Conservation (phyloP, 2,113 vertebrate genomes). For the Rutilus rutilus region DNA sequence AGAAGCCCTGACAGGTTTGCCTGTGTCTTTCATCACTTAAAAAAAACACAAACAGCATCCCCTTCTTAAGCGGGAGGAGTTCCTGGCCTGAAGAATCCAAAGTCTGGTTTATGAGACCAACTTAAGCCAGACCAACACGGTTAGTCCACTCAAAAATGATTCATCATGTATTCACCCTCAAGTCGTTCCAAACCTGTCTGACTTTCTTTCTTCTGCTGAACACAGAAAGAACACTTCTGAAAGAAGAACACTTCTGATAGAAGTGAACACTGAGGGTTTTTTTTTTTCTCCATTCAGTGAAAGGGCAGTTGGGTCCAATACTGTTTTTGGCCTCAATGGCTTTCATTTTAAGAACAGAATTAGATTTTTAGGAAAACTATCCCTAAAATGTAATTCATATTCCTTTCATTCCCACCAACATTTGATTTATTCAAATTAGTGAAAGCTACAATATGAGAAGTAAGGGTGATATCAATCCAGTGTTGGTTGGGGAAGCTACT, state of each 20-base stretch:
- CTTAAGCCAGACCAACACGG: not conserved
- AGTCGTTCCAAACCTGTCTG: not conserved
- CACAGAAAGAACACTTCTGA: too few relatives aligned
- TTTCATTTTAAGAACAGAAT: not conserved
- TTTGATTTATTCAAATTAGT: slow-evolving; percentile 4
- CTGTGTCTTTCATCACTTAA: not conserved
- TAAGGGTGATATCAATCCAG: not conserved
- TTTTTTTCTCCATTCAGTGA: not conserved
- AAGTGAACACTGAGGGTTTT: too few relatives aligned
- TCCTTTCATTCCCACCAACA: not conserved
- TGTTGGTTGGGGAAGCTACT: too few relatives aligned
- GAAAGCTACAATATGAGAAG: not conserved
- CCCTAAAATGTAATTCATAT: not conserved
- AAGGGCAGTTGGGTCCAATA: not conserved
- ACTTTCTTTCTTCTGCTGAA: too few relatives aligned
- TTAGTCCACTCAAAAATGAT: not conserved
- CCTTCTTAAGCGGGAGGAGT: not conserved
- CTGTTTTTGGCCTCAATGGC: not conserved
- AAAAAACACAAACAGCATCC: not conserved
- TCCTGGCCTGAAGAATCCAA: not conserved
- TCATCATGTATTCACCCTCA: not conserved
- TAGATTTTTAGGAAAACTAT: not conserved
- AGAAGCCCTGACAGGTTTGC: not conserved
- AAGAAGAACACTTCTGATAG: too few relatives aligned
- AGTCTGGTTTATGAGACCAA: not conserved